Evolutionary conservation across 1,140 invertebrate species (phyloP).

Genomic region (Meloidogyne exigua): DNA sequence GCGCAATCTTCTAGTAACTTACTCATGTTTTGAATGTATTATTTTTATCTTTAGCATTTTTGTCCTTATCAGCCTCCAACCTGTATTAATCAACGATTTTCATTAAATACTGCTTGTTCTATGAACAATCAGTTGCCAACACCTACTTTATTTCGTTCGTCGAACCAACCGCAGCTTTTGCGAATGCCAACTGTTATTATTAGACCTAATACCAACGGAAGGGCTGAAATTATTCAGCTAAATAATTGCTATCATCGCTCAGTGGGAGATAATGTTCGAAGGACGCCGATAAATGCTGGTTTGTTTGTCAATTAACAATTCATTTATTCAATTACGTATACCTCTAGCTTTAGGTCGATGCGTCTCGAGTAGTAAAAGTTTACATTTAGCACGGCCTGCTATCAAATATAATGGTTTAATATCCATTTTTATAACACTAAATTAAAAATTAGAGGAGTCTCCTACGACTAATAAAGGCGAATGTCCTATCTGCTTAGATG

Average conservation of each 20-base stretch:
- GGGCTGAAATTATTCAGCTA: background rate
- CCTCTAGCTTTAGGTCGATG: background rate
- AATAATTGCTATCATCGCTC: background rate
- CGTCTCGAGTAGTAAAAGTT: background rate
- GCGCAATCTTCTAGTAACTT: background rate
- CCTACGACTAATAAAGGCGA: slow-evolving; percentile 90
- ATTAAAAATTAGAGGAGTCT: slow-evolving; percentile 81
- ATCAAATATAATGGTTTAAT: background rate
- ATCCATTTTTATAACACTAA: background rate
- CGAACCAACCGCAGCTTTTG: background rate
- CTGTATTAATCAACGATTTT: background rate
- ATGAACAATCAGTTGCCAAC: background rate
- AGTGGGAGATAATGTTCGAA: background rate
- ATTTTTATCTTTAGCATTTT: background rate
- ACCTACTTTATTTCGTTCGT: background rate
- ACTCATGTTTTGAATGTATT: background rate
- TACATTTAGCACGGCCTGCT: background rate
- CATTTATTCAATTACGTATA: background rate
- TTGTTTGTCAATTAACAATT: background rate
- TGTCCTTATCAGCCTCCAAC: background rate
- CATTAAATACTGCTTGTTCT: background rate
- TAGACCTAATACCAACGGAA: background rate
- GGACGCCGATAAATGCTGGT: background rate
- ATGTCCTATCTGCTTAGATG: slow-evolving; percentile 97
- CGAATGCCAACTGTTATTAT: slow-evolving; percentile 4